These are phyloP conservation scores for Forbesichthys papilliferus DNA, from an alignment of 2,113 vertebrate genomes.

Conservation along the genomic window DNA sequence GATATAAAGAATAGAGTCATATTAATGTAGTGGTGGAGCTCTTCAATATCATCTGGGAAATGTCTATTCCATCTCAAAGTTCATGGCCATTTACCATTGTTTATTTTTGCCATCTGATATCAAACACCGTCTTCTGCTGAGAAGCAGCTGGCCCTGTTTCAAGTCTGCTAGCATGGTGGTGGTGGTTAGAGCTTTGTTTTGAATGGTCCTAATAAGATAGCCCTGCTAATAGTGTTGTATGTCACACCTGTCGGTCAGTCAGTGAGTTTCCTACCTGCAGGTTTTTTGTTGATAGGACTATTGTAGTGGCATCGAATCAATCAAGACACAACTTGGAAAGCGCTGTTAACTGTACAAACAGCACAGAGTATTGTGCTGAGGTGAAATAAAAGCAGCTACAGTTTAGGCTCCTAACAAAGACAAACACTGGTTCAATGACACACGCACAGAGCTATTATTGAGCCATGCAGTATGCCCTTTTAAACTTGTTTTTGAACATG, in stretches of 20 bases:
- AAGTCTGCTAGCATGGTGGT: slow-evolving; percentile 25
- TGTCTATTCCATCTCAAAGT: slow-evolving; percentile 71
- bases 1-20: slow-evolving; percentile 57
- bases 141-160: slow-evolving; percentile 2
- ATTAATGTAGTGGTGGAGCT: slow-evolving; percentile 61
- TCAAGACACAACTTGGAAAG: slow-evolving; percentile 9
- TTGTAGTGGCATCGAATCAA: background rate
- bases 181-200: slow-evolving; percentile 28
- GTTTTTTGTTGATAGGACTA: slow-evolving; percentile 5
- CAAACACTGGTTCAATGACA: background rate
- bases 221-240: background rate
- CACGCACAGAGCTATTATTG: background rate
- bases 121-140: slow-evolving; percentile 46
- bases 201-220: slow-evolving; percentile 23
- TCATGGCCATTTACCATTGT: slow-evolving; percentile 73
- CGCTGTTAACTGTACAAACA: background rate
- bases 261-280: slow-evolving; percentile 6
- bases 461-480: background rate
- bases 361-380: background rate
- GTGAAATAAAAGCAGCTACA: background rate
- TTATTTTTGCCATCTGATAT: slow-evolving; percentile 68
- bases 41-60: slow-evolving; percentile 72
- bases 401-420: background rate
- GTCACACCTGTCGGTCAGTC: slow-evolving; percentile 24
- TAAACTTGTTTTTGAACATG: background rate